phyloP scores from a whole-genome alignment of 2,113 vertebrate genomes.

The Melanotaenia duboulayi region DNA sequence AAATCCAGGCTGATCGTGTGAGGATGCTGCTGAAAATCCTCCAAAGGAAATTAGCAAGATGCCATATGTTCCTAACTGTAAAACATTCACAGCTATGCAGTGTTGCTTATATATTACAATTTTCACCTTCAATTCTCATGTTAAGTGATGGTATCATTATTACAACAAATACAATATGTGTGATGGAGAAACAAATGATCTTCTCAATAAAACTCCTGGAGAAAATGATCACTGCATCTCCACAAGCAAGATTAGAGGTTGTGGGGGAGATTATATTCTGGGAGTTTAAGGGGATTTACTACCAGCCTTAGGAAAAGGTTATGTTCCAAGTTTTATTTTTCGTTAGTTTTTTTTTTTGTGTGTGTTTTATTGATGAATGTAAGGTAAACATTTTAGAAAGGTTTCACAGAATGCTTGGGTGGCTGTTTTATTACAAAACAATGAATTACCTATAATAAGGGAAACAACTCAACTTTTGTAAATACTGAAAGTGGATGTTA shows the following conservation, averaged over 20 bases:
- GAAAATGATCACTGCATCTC: neutral
- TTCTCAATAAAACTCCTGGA: neutral
- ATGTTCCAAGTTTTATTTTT: neutral
- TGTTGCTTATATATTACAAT: neutral
- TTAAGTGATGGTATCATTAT: constrained; percentile 9
- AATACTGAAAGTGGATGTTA: no score
- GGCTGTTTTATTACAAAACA: no score
- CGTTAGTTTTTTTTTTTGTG: no score
- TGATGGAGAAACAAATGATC: neutral
- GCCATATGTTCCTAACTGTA: constrained; percentile 37
- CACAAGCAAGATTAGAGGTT: neutral
- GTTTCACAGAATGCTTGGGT: no score
- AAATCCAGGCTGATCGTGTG: constrained; percentile 26
- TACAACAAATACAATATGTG: constrained; percentile 6
- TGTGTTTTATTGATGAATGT: neutral
- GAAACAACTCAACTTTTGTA: no score
- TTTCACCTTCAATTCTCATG: constrained; percentile 8
- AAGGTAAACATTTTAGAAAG: neutral
- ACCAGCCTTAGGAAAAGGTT: neutral
- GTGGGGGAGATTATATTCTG: neutral
- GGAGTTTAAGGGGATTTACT: neutral
- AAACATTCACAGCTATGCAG: constrained; percentile 19
- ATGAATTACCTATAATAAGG: no score
- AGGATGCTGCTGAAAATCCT: constrained; percentile 20
- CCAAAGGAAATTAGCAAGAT: constrained; percentile 31